A percentile compares a stretch with the other conserved stretches of the same genome.
phyloP scores from a whole-genome alignment of 2,888 invertebrate species.

The Serrognathus titanus region DNA sequence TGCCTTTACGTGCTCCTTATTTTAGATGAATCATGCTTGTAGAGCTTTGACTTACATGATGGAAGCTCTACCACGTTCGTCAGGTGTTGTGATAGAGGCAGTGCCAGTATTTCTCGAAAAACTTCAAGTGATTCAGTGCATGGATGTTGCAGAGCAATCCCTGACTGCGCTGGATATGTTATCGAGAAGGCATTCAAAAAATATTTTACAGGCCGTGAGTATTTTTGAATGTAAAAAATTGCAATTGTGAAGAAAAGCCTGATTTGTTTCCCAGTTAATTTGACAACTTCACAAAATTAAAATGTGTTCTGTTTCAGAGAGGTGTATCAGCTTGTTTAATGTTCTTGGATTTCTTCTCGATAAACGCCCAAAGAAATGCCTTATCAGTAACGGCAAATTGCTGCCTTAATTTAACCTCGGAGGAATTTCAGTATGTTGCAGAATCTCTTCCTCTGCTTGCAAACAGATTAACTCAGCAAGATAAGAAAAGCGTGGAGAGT shows the following conservation, averaged over 20 bases:
- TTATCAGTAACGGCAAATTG: conserved; percentile 97
- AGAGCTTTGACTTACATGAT: conserved; percentile 98
- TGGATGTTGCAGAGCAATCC: conserved; percentile 99
- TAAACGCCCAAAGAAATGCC: conserved; percentile 95
- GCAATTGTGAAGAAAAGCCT: too few species aligned
- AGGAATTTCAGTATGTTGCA: conserved; percentile 90
- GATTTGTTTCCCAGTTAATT: too few species aligned
- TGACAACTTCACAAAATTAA: too few species aligned
- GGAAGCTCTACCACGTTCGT: conserved; percentile 95
- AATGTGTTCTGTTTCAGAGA: conserved; percentile 72
- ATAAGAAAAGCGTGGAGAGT: conserved; percentile 97
- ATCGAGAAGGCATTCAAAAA: conserved; percentile 92
- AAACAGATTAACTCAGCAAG: conserved; percentile 75
- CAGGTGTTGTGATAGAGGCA: conserved; percentile 93
- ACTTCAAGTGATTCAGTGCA: conserved; percentile 96
- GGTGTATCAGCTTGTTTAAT: conserved; percentile 95
- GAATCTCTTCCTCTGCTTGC: conserved; percentile 86
- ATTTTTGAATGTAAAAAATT: background rate
- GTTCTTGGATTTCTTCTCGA: conserved; percentile 98
- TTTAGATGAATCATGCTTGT: conserved; percentile 95
- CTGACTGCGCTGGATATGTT: conserved; percentile 96
- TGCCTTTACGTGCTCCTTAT: background rate
- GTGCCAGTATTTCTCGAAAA: conserved; percentile 97
- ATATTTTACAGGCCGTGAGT: conserved; percentile 86
- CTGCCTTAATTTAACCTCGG: conserved; percentile 87